phyloP scores from a whole-genome alignment of 2,113 vertebrate genomes.

The Bubo scandiacus region DNA sequence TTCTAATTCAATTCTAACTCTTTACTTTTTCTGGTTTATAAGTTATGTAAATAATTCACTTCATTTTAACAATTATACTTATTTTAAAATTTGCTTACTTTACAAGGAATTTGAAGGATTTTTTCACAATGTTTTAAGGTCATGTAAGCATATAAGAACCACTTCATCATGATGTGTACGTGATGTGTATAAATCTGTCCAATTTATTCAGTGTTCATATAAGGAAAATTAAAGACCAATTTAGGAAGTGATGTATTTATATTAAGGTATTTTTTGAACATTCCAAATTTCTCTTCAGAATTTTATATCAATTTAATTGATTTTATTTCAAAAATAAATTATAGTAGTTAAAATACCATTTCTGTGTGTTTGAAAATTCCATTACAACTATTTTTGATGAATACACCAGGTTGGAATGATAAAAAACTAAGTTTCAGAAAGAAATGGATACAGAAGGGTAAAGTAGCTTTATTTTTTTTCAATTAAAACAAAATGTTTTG shows the following conservation, averaged over 20 bases:
- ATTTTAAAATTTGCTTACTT: not conserved
- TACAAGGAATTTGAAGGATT: not conserved
- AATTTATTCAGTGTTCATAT: not conserved
- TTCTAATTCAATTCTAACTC: not conserved
- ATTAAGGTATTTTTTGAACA: not conserved
- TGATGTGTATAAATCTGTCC: accelerated
- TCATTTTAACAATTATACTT: not conserved
- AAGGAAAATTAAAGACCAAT: not conserved
- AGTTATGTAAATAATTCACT: not conserved
- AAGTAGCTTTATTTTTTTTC: not conserved
- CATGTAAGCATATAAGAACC: not conserved
- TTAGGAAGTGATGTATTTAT: not conserved
- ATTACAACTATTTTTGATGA: not conserved
- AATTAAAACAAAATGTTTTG: not conserved
- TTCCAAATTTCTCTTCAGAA: not conserved
- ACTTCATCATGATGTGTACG: not conserved
- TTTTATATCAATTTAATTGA: not conserved
- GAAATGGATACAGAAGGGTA: not conserved
- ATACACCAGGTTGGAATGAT: not conserved
- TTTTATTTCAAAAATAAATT: not conserved
- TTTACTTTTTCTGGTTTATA: not conserved
- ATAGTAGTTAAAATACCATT: accelerated
- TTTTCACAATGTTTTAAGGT: not conserved
- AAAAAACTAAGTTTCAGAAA: not conserved
- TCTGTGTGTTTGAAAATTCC: not conserved